These are phyloP conservation scores for Cinara cedri DNA, from an alignment of 2,888 invertebrate genomes.

Conservation along the genomic window DNA sequence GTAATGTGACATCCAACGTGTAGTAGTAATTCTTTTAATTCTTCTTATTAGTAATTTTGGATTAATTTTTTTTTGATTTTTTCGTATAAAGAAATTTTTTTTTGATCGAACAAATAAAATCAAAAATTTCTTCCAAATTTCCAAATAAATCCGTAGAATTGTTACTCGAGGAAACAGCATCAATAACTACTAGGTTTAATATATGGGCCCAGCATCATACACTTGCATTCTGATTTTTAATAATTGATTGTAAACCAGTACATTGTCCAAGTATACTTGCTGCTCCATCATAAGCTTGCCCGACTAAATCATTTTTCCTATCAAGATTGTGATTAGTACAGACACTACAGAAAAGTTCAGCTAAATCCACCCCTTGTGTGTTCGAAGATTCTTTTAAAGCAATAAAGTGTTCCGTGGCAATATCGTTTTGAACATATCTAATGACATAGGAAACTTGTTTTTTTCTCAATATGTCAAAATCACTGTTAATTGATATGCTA, in stretches of 20 bases:
- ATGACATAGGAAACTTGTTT: neutral
- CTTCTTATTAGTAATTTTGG: constrained; percentile 12
- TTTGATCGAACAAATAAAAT: constrained; percentile 21
- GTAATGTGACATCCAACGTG: constrained; percentile 33
- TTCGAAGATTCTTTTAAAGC: constrained; percentile 4
- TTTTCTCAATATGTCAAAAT: constrained; percentile 7
- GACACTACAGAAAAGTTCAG: neutral
- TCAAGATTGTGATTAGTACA: constrained; percentile 5
- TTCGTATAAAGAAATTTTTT: no score
- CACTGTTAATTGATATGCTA: constrained; percentile 2
- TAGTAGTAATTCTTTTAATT: constrained; percentile 31
- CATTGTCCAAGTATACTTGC: constrained; percentile 17
- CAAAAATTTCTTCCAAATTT: constrained; percentile 24
- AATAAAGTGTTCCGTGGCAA: neutral
- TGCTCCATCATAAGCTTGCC: no score
- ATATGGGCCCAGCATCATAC: constrained; percentile 32
- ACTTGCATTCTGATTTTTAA: neutral
- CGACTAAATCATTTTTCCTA: constrained; percentile 13
- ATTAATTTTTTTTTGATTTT: neutral
- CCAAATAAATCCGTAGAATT: constrained; percentile 35
- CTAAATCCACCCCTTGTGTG: neutral
- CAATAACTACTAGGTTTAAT: constrained; percentile 20
- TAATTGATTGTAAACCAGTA: neutral
- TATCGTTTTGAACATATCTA: constrained; percentile 7
- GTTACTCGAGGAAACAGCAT: constrained; percentile 5